Percentiles rank a stretch among this genome's conserved stretches.
Evolutionary conservation across 2,888 invertebrate species (phyloP).

Genomic region (Pseudococcus viburni): DNA sequence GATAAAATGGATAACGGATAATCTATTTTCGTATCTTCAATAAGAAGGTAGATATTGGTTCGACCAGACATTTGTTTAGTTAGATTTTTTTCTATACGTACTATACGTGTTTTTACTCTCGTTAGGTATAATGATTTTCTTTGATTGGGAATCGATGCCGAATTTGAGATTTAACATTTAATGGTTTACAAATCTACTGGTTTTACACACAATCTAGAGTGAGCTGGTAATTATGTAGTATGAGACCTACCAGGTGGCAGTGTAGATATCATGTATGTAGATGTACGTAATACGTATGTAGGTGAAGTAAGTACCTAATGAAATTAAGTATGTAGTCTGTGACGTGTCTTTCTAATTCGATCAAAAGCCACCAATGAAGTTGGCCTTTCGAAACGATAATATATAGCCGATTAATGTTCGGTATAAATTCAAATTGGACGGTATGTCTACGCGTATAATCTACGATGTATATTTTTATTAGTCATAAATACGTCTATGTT

Average conservation of each 20-base stretch:
- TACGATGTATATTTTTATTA: constrained; percentile 1
- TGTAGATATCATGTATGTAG: no score
- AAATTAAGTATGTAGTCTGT: background rate
- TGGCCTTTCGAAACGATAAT: background rate
- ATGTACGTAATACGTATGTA: background rate
- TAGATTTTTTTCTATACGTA: background rate
- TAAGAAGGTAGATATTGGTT: background rate
- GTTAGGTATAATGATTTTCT: background rate
- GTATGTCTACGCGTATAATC: no score
- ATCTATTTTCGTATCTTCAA: background rate
- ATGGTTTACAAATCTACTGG: background rate
- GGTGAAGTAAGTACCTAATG: constrained; percentile 9
- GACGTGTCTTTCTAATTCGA: background rate
- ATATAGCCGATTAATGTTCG: background rate
- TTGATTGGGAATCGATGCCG: background rate
- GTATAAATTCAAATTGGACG: background rate
- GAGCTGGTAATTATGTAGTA: no score
- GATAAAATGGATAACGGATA: background rate
- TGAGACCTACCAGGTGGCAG: no score
- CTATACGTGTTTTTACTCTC: background rate
- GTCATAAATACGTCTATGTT: constrained; percentile 33
- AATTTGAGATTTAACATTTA: background rate
- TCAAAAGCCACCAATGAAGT: constrained; percentile 19
- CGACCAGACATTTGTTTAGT: background rate
- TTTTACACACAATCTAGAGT: no score